Conservation (phyloP, 2,797 vertebrate species). For the Anas capensis region DNA sequence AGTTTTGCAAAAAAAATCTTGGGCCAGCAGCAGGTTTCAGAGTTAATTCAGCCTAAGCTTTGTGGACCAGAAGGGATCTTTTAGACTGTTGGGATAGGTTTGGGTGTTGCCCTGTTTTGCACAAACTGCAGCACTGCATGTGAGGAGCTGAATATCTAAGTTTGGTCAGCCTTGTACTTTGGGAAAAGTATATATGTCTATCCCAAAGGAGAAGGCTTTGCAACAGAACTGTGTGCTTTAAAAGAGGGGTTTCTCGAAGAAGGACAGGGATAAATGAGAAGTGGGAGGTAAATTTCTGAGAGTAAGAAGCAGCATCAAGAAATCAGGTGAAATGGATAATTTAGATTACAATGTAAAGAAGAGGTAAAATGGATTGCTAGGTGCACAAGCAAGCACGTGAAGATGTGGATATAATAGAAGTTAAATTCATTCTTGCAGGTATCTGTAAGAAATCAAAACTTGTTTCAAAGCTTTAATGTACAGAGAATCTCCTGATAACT, state of each 20-base stretch:
- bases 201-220: neutral
- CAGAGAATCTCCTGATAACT: neutral
- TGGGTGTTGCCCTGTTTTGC: neutral
- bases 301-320: neutral
- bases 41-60: conserved; percentile 1
- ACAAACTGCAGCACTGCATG: neutral
- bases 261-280: neutral
- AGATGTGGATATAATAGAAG: neutral
- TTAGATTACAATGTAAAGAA: neutral
- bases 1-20: conserved; percentile 8
- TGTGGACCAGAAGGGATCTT: neutral
- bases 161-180: neutral
- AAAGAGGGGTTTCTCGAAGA: neutral
- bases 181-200: neutral
- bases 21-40: neutral
- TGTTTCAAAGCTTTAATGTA: neutral
- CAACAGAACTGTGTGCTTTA: accelerated
- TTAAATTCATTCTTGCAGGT: neutral
- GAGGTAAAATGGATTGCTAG: neutral
- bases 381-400: neutral
- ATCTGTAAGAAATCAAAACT: conserved; percentile 7
- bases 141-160: neutral
- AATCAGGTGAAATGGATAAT: neutral
- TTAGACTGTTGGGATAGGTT: neutral
- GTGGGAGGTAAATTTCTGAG: neutral